Percentiles rank a stretch among this genome's conserved stretches.
phyloP scores from a whole-genome alignment of 2,888 invertebrate genomes.

The Eristalis pertinax region DNA sequence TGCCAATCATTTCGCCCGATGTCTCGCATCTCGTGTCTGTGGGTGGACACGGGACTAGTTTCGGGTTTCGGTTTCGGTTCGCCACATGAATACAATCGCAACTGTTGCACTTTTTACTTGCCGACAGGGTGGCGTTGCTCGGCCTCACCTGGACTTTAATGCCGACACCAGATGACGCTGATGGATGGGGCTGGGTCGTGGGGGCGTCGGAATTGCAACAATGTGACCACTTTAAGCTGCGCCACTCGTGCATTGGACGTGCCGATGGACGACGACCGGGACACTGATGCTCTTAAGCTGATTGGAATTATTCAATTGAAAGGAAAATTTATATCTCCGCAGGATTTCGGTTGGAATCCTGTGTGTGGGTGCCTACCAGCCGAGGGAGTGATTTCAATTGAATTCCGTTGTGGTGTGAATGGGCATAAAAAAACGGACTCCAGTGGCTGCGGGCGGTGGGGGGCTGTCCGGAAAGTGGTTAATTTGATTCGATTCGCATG shows the following conservation, averaged over 20 bases:
- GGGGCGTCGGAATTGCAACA: slow-evolving; percentile 7
- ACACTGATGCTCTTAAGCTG: slow-evolving; percentile 73
- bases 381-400: no score
- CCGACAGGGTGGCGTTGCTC: neutral
- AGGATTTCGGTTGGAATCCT: slow-evolving; percentile 21
- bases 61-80: slow-evolving; percentile 54
- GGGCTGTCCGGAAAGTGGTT: neutral
- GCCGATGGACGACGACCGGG: slow-evolving; percentile 60
- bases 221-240: slow-evolving; percentile 54
- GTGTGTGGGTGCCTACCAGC: neutral
- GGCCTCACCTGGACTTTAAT: slow-evolving; percentile 33
- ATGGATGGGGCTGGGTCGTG: neutral
- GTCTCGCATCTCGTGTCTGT: neutral
- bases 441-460: no score
- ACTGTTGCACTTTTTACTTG: slow-evolving; percentile 69
- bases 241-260: slow-evolving; percentile 39
- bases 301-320: slow-evolving; percentile 74
- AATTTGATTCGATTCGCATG: slow-evolving; percentile 7
- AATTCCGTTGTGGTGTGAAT: slow-evolving; percentile 12
- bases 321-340: slow-evolving; percentile 60
- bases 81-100: slow-evolving; percentile 69
- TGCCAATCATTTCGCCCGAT: slow-evolving; percentile 58
- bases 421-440: neutral
- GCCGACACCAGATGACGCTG: neutral
- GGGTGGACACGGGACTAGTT: slow-evolving; percentile 46